Evolutionary conservation across 1,140 invertebrate genomes (phyloP).

Genomic region (Himalopsyche phryganea): DNA sequence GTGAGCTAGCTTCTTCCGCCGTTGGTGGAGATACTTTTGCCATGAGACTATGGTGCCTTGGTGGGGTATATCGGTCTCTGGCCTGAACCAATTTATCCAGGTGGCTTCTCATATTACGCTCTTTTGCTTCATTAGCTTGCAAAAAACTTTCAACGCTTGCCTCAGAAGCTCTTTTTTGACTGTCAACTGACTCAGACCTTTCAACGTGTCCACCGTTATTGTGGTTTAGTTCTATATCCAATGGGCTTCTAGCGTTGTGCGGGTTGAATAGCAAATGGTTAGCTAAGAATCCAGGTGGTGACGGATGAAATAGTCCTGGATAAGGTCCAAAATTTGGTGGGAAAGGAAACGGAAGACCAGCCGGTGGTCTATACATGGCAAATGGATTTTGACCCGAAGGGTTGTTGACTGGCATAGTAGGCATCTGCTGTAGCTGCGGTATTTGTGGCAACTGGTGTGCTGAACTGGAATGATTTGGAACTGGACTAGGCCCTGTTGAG

Average conservation of each 20-base stretch:
- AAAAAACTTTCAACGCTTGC: constrained; percentile 4
- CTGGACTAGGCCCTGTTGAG: constrained; percentile 54
- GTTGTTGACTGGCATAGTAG: constrained; percentile 52
- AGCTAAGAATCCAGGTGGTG: constrained; percentile 50
- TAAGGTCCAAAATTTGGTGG: constrained; percentile 59
- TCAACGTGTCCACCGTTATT: constrained; percentile 18
- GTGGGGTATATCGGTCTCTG: constrained; percentile 41
- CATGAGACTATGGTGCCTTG: constrained; percentile 44
- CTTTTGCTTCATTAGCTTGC: constrained; percentile 17
- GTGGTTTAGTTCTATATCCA: constrained; percentile 21
- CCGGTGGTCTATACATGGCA: constrained; percentile 57
- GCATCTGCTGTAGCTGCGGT: constrained; percentile 49
- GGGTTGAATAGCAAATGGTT: constrained; percentile 55
- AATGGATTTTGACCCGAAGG: constrained; percentile 60
- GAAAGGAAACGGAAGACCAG: constrained; percentile 55
- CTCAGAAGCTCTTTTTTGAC: constrained; percentile 19
- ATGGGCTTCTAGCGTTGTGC: constrained; percentile 41
- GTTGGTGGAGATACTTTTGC: constrained; percentile 61
- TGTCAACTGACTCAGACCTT: constrained; percentile 19
- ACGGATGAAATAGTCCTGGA: constrained; percentile 56
- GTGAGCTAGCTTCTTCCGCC: constrained; percentile 60
- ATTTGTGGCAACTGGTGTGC: constrained; percentile 46
- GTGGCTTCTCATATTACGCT: constrained; percentile 26
- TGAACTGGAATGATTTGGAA: constrained; percentile 42
- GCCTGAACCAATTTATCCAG: constrained; percentile 20